A percentile compares a stretch with the other conserved stretches of the same genome.
Conservation (phyloP, 2,888 invertebrate genomes). For the Morpho deidamia region DNA sequence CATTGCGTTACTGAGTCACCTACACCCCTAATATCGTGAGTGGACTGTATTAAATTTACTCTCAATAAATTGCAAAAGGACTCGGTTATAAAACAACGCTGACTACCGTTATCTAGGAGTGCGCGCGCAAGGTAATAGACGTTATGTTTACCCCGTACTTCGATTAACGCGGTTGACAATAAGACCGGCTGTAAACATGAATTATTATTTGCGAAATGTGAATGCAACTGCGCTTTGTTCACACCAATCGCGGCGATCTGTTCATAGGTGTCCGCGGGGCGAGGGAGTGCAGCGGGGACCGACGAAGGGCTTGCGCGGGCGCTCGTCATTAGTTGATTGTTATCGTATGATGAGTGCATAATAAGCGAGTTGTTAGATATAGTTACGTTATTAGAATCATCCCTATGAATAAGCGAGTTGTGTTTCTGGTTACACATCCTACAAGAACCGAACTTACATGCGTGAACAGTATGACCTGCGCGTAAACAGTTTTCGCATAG, state of each 20-base stretch:
- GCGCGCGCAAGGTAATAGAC: background rate
- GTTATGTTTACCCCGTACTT: background rate
- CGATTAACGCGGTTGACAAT: background rate
- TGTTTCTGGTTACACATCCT: background rate
- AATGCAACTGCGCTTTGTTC: background rate
- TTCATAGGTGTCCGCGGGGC: background rate
- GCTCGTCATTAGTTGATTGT: background rate
- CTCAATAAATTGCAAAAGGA: background rate
- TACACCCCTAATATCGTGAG: constrained; percentile 5
- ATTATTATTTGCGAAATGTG: background rate
- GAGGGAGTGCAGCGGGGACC: background rate
- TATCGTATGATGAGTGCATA: background rate
- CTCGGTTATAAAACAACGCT: constrained; percentile 2
- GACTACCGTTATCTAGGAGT: constrained; percentile 5
- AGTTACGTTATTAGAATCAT: background rate
- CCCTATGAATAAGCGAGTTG: no score
- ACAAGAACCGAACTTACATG: background rate
- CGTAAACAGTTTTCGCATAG: background rate
- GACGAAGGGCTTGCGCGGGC: background rate
- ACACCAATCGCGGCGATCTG: background rate
- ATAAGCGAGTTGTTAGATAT: background rate
- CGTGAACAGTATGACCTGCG: background rate
- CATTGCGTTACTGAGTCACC: background rate
- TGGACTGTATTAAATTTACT: constrained; percentile 1
- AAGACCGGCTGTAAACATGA: background rate